Conservation (phyloP, 1,140 invertebrate genomes). For the Dryas iulia region DNA sequence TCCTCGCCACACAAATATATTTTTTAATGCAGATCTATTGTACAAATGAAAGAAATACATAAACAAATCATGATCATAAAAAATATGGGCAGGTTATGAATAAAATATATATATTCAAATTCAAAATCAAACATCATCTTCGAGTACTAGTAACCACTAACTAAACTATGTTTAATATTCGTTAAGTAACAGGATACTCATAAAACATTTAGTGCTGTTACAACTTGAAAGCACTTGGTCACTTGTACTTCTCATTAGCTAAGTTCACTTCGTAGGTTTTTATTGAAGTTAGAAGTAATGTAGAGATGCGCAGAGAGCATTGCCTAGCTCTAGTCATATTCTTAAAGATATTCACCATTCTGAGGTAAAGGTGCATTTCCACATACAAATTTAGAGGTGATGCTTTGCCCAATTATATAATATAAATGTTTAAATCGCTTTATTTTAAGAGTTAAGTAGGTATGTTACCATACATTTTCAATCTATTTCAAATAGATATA, state of each 20-base stretch:
- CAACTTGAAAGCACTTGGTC: too few relatives aligned
- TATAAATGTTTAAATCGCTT: constrained; percentile 21
- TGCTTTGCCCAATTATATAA: constrained; percentile 16
- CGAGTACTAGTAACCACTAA: background rate
- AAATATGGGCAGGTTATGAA: too few relatives aligned
- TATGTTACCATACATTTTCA: constrained; percentile 31
- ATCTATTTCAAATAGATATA: constrained; percentile 20
- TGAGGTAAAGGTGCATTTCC: constrained; percentile 20
- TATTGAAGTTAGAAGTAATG: background rate
- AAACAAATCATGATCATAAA: background rate
- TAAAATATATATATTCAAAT: too few relatives aligned
- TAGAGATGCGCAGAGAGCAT: constrained; percentile 4
- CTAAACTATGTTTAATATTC: too few relatives aligned
- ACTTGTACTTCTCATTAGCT: background rate
- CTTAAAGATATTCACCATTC: constrained; percentile 12
- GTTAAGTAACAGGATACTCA: too few relatives aligned
- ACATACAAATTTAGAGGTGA: constrained; percentile 9
- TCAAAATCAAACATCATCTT: too few relatives aligned
- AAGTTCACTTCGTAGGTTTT: background rate
- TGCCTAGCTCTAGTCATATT: constrained; percentile 2
- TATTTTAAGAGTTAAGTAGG: constrained; percentile 25
- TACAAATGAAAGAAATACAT: background rate
- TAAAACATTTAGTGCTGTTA: too few relatives aligned
- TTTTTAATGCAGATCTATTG: constrained; percentile 3
- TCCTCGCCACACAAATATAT: background rate